Conservation (phyloP, 2,113 vertebrate genomes). For the Microtus ochrogaster region DNA sequence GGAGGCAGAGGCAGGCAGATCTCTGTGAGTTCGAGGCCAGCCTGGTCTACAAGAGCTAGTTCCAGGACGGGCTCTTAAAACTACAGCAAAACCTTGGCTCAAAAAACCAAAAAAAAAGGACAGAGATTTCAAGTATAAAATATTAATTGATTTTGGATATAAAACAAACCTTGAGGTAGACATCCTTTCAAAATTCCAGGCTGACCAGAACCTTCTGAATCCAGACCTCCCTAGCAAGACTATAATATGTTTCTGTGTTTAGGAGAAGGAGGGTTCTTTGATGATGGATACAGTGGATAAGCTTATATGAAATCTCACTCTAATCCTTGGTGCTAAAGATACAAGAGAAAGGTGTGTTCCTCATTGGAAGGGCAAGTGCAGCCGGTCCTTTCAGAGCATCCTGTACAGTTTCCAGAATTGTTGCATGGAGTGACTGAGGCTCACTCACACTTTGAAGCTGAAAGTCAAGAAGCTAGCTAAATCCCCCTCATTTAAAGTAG, state of each 20-base stretch:
- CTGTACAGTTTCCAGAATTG: not conserved
- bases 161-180: not conserved
- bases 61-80: too few relatives aligned
- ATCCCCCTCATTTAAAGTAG: not conserved
- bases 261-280: not conserved
- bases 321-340: not conserved
- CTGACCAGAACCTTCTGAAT: not conserved
- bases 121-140: not conserved
- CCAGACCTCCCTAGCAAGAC: not conserved
- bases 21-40: too few relatives aligned
- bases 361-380: not conserved
- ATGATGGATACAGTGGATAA: not conserved
- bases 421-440: not conserved
- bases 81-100: too few relatives aligned
- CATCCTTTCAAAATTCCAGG: constrained; percentile 5
- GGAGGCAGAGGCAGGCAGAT: too few relatives aligned
- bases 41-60: too few relatives aligned
- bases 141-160: not conserved
- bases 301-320: not conserved
- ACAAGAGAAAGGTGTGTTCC: not conserved
- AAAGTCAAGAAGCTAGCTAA: not conserved
- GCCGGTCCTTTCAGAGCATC: not conserved
- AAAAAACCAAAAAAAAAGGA: not conserved
- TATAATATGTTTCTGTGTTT: not conserved
- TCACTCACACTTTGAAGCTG: not conserved